Conservation (phyloP, 2,797 vertebrate species). For the Pseudocheirus occidentalis region DNA sequence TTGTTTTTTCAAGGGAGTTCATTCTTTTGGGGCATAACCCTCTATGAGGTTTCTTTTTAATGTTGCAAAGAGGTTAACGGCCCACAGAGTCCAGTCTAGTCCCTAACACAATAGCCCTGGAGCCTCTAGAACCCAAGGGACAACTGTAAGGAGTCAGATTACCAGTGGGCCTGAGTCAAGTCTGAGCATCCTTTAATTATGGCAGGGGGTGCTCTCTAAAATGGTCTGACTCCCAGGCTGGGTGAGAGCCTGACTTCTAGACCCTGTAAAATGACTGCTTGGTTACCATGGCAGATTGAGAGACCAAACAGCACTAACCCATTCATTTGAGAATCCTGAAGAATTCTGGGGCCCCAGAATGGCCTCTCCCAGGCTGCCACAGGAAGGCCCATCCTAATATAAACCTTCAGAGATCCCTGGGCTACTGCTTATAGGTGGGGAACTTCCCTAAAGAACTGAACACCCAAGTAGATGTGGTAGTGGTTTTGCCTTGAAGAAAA, state of each 20-base stretch:
- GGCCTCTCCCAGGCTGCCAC: background rate
- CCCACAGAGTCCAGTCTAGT: background rate
- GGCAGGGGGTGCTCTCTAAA: background rate
- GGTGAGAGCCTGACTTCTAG: background rate
- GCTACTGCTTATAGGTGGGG: background rate
- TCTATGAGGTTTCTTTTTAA: background rate
- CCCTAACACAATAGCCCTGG: background rate
- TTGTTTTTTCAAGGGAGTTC: constrained; percentile 24
- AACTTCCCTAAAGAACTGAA: background rate
- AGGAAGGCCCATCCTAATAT: background rate
- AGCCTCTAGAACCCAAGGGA: background rate
- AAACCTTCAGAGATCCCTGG: background rate
- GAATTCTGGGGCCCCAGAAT: constrained; percentile 10
- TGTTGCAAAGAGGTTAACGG: background rate
- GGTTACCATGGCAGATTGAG: background rate
- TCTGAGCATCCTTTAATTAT: constrained; percentile 25
- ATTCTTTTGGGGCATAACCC: background rate
- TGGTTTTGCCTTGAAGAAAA: background rate
- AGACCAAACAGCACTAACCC: background rate
- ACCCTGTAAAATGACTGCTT: background rate
- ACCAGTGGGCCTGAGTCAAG: background rate
- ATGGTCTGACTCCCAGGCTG: background rate
- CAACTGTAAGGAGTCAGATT: background rate
- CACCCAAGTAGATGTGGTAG: constrained; percentile 20
- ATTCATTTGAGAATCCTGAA: background rate